Evolutionary conservation across 2,797 vertebrate species (phyloP), one percentile per base, ranked within the genome.

Genomic region (Melanotaenia boesemani): DNA sequence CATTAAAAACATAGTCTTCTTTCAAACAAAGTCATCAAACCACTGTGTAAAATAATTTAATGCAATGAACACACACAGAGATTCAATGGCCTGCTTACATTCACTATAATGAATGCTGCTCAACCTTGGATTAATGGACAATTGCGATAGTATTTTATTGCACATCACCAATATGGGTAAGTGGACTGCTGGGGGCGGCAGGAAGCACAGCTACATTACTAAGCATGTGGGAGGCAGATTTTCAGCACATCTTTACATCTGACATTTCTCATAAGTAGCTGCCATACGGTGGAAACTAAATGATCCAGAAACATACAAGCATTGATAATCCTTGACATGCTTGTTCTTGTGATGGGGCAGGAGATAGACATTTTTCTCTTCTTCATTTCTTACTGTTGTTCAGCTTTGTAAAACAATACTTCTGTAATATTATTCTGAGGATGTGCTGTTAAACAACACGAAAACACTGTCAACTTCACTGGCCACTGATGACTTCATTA

Each of bases 71-170:
- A 41, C 72, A 81, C 61, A 81, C 77, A 46, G 77, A 26, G 81
- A 87, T 80, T 85, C 73, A 87, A 67, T 57, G 15, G 77, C 74
- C 81, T 84, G 65, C 74, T 69, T 71, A 79, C 85, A 74, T 60
- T 71, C 63, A 36, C 69, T 24, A 2, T 90, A 92, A 93, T 93
- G 88, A 91, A 87, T 77, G 81, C 80, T 87, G 90, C 90, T 90
- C 87, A 91, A 82, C 78, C 61, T 82, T 74, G 88, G 88, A 93
- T 93, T 92, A 92, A 94, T 91, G 85, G 90, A 92, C 82, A 87
- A 86, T 93, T 92, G 89, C 69, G 72, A 74, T 39, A 67, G 61
- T 60, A 79, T 79, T 91, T 91, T 91, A 94, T 86, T 86, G 87
- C 89, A 85, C 88, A 87, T 86, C 72, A 75, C 87, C 86, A 88